Evolutionary conservation across 2,797 vertebrate genomes (phyloP).

Genomic region (Chloroceryle amazona): DNA sequence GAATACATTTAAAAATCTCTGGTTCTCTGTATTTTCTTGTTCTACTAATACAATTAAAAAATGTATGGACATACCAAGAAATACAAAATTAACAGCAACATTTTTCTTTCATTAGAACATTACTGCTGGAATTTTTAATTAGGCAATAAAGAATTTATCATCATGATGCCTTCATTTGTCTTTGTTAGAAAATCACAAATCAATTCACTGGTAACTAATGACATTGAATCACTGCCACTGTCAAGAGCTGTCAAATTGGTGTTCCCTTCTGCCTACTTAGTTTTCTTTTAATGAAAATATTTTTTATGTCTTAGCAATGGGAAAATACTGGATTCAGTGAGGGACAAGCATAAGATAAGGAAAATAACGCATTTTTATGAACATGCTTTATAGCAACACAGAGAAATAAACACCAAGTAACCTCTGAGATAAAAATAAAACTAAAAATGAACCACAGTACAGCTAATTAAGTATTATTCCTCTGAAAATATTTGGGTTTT

Average conservation of each 20-base stretch:
- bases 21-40: neutral
- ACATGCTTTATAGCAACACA: neutral
- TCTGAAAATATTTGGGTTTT: neutral
- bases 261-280: neutral
- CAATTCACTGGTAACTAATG: neutral
- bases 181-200: neutral
- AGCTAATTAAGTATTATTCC: neutral
- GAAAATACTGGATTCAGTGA: neutral
- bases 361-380: neutral
- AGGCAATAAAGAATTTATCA: neutral
- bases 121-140: slow-evolving; percentile 2
- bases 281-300: neutral
- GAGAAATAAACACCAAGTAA: neutral
- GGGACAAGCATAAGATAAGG: neutral
- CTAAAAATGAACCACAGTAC: neutral
- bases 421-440: neutral
- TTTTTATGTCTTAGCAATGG: neutral
- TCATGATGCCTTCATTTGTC: neutral
- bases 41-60: neutral
- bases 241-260: neutral
- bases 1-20: neutral
- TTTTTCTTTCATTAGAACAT: neutral
- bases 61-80: neutral
- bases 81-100: neutral
- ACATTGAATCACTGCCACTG: neutral